Percentiles rank a stretch among this genome's conserved stretches.
phyloP scores from a whole-genome alignment of 2,888 invertebrate genomes.

The Acronicta alni region DNA sequence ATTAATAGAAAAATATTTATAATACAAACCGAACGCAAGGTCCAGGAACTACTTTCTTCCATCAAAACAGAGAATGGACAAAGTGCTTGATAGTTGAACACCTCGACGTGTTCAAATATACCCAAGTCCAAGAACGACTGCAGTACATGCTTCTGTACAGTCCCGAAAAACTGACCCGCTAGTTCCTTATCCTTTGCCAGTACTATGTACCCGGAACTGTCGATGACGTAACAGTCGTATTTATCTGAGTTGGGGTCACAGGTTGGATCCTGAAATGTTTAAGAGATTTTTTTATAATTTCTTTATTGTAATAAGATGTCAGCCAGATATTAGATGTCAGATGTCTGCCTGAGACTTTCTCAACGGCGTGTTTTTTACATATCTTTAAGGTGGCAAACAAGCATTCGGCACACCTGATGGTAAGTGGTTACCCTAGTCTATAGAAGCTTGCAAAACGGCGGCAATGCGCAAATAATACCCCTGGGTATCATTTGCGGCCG shows the following conservation, averaged over 20 bases:
- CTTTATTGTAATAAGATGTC: too few relatives aligned
- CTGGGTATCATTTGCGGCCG: too few relatives aligned
- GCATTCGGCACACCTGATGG: too few relatives aligned
- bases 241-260: slow-evolving; percentile 87
- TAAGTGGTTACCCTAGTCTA: too few relatives aligned
- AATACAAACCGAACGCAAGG: slow-evolving; percentile 68
- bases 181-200: slow-evolving; percentile 90
- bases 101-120: slow-evolving; percentile 93
- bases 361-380: too few relatives aligned
- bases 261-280: slow-evolving; percentile 71
- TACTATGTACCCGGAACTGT: slow-evolving; percentile 96
- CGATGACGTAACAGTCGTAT: slow-evolving; percentile 96
- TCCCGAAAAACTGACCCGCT: slow-evolving; percentile 96
- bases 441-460: too few relatives aligned
- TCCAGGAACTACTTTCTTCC: slow-evolving; percentile 68
- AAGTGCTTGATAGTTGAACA: slow-evolving; percentile 96
- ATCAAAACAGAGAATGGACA: slow-evolving; percentile 84
- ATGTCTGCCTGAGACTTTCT: too few relatives aligned
- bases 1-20: neutral
- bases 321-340: too few relatives aligned
- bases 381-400: too few relatives aligned
- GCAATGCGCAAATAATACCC: too few relatives aligned
- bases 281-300: too few relatives aligned
- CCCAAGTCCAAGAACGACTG: slow-evolving; percentile 92
- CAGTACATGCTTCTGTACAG: slow-evolving; percentile 91